Evolutionary conservation across 2,888 invertebrate species (phyloP), one percentile per base, ranked within the genome.

Genomic region (Apeira syringaria): DNA sequence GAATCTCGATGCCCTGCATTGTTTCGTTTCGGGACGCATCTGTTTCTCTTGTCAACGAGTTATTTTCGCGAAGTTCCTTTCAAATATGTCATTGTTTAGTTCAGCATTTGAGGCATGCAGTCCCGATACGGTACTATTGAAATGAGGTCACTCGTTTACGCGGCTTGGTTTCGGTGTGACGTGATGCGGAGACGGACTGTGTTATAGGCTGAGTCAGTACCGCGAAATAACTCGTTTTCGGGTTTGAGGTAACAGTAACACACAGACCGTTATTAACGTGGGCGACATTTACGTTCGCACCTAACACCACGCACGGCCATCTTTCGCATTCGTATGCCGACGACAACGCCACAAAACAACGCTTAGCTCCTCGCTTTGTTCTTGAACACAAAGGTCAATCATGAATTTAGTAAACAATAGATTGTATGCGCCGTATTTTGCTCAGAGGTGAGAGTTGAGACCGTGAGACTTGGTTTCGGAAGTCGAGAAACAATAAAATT

Each of bases 191-290:
- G 54, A 7, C 20, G 20, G 4, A 7, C 20, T 20, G 48, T 53
- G 50, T 56, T 55, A 61, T 53, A 52, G 57, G 54, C 62, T 74
- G 76, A 78, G 57, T 80, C 77, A 75, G 67, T 67, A 61, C 66
- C 69, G 72, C 67, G 70, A 79, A 84, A 81, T 78, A 80, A 83
- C 79, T 79, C 54, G 77, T 79, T 81, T 80, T 75, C 61, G 65
- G 66, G 55, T 72, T 71, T 67, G 64, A 68, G 67, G 65, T 81
- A 81, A 81, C 81, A 80, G 81, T 83, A 82, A 73, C 61, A 68
- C 71, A 70, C 70, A 59, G 61, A 80, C 83, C 80, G 84, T 85
- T 85, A 84, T 56, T 62, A n/a, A 66, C 68, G 85, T 83, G 73
- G 79, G 78, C 70, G 70, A 62, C 58, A 73, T 71, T n/a, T 70